Evolutionary conservation across 2,797 vertebrate genomes (phyloP), one percentile per base, ranked within the genome.

Genomic region (Micropoecilia bifurca): DNA sequence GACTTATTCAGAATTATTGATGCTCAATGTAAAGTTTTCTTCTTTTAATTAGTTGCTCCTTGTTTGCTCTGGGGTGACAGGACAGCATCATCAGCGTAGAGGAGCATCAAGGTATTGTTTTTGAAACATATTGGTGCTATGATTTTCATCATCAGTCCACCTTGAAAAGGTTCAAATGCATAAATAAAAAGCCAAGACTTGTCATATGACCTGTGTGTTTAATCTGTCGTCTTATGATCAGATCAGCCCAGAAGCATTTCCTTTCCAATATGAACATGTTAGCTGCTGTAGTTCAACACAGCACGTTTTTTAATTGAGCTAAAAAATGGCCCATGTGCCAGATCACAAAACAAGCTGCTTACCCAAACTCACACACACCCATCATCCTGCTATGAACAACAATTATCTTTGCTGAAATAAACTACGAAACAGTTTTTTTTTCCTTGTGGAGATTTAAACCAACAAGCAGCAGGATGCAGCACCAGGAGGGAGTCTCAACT

Each of bases 341-440:
- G 83, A 83, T 33, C 13, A 63, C 30, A 63, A 63, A 63, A 18
- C 87, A 83, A 87, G 82, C 87, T 82, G 81, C 78, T 83, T 80
- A 86, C 90, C 88, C 83, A 86, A 75, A 81, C 91, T 76, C 89
- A 86, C 85, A 91, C 88, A 83, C 86, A 83, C 79, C 5, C 74
- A 41, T 50, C 83, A 78, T 83, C 83, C 78, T 82, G 81, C 59
- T 69, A 83, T 79, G 77, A 87, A 85, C 84, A 89, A 85, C 83
- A 85, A 87, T 90, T 86, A 90, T 75, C 76, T 79, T 85, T 74
- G 71, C 79, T 83, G 83, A 45, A 83, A 84, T 80, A 77, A 90
- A 84, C 78, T 75, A 43, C 72, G 61, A 68, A 63, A 82, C 77
- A 73, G 77, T 87, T 82, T 91, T 84, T 91, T 84, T 48, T 59